A percentile compares a stretch with the other conserved stretches of the same genome.
phyloP scores from a whole-genome alignment of 2,797 vertebrate genomes.

The Periparus ater region DNA sequence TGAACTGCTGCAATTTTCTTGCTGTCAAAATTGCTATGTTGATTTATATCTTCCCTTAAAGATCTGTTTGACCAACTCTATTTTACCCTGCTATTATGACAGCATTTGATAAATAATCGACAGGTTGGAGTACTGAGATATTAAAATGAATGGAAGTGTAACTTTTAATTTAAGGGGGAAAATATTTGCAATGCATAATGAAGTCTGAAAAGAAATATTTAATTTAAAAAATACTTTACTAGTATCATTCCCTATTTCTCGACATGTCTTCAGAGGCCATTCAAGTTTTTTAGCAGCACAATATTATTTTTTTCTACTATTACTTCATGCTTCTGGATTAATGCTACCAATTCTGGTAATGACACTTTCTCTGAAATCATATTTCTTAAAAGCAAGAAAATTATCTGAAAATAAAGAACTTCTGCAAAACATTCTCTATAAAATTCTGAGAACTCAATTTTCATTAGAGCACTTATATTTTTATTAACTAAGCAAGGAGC shows the following conservation, averaged over 20 bases:
- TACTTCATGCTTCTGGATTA: neutral
- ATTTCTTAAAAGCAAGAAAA: neutral
- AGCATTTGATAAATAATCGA: neutral
- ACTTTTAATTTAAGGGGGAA: neutral
- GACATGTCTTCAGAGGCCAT: neutral
- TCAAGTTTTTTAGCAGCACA: neutral
- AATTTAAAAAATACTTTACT: neutral
- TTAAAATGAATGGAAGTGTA: neutral
- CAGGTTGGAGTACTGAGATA: accelerated
- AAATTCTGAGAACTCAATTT: neutral
- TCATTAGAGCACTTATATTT: neutral
- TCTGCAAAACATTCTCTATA: neutral
- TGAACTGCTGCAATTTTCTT: neutral
- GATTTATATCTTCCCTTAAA: neutral
- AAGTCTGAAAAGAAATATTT: neutral
- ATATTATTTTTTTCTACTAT: neutral
- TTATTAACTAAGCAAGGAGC: neutral
- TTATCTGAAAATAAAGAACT: neutral
- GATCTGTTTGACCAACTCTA: neutral
- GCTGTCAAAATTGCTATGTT: neutral
- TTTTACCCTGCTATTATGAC: neutral
- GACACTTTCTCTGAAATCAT: neutral
- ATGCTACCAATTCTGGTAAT: neutral
- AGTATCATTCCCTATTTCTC: neutral
- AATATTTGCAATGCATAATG: neutral